These are phyloP conservation scores for Myathropa florea DNA, from an alignment of 2,888 invertebrate genomes.

Conservation along the genomic window DNA sequence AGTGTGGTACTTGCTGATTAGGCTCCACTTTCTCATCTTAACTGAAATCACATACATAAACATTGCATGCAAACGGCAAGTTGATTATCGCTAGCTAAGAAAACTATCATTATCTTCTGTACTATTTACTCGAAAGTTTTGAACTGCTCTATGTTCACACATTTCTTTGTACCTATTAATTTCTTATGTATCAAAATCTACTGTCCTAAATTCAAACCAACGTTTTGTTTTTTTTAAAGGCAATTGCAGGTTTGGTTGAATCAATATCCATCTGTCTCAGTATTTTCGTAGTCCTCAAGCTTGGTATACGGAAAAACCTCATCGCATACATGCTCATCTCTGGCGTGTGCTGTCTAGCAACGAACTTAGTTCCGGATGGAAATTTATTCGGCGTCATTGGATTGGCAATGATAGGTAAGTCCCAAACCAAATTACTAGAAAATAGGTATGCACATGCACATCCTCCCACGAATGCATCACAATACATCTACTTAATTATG, in stretches of 20 bases:
- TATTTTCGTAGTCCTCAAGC: conserved; percentile 86
- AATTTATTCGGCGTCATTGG: conserved; percentile 84
- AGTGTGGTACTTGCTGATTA: too few species aligned
- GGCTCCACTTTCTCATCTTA: too few species aligned
- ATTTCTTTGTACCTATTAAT: too few species aligned
- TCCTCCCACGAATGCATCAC: not conserved
- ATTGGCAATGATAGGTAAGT: conserved; percentile 86
- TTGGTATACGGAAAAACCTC: conserved; percentile 87
- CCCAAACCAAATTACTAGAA: not conserved
- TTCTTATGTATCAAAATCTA: too few species aligned
- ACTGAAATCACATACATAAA: too few species aligned
- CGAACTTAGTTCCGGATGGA: conserved; percentile 82
- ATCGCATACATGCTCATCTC: conserved; percentile 86
- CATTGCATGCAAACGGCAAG: too few species aligned
- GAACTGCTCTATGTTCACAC: too few species aligned
- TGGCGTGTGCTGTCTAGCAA: conserved; percentile 86
- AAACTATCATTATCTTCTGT: too few species aligned
- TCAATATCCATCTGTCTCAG: conserved; percentile 88
- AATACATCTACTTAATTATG: conserved; percentile 19
- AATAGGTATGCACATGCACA: not conserved
- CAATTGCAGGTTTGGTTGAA: conserved; percentile 86
- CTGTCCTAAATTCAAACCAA: too few species aligned
- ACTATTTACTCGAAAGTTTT: too few species aligned
- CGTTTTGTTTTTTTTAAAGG: conserved; percentile 74
- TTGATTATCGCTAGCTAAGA: too few species aligned